A percentile compares a stretch with the other conserved stretches of the same genome.
These are phyloP conservation scores for Endomychus coccineus DNA, from an alignment of 2,888 invertebrate species.

Conservation along the genomic window DNA sequence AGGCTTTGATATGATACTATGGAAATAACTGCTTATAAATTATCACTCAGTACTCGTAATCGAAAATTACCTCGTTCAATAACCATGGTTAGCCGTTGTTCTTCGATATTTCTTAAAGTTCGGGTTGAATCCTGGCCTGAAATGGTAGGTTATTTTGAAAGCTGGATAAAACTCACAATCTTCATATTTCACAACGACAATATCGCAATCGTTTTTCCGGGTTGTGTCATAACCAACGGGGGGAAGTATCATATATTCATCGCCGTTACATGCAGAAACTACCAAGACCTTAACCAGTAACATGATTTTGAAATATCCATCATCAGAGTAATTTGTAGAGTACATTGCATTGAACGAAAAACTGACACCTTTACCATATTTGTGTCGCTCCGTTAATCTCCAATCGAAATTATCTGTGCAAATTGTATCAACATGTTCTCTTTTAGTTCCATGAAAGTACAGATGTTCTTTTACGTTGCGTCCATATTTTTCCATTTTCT, in stretches of 20 bases:
- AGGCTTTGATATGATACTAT: too few relatives aligned
- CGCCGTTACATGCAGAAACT: not conserved
- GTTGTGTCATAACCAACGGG: not conserved
- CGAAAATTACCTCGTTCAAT: too few relatives aligned
- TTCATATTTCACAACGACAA: constrained; percentile 2
- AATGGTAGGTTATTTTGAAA: not conserved
- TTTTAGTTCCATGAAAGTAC: constrained; percentile 2
- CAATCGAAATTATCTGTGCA: constrained; percentile 2
- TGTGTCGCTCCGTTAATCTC: not conserved
- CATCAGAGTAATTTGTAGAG: not conserved
- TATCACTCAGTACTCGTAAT: too few relatives aligned
- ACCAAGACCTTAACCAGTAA: not conserved
- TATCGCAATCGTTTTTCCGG: not conserved
- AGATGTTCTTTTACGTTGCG: not conserved
- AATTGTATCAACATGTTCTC: not conserved
- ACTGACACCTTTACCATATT: constrained; percentile 2
- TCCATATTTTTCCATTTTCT: not conserved
- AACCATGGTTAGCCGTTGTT: too few relatives aligned
- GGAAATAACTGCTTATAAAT: too few relatives aligned
- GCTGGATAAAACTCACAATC: constrained; percentile 1
- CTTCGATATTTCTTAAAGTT: too few relatives aligned
- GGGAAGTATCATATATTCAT: not conserved
- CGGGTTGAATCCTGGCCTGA: not conserved
- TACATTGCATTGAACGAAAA: constrained; percentile 1
- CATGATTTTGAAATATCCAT: not conserved